Conservation (phyloP, 2,888 invertebrate species). For the Scaeva pyrastri region DNA sequence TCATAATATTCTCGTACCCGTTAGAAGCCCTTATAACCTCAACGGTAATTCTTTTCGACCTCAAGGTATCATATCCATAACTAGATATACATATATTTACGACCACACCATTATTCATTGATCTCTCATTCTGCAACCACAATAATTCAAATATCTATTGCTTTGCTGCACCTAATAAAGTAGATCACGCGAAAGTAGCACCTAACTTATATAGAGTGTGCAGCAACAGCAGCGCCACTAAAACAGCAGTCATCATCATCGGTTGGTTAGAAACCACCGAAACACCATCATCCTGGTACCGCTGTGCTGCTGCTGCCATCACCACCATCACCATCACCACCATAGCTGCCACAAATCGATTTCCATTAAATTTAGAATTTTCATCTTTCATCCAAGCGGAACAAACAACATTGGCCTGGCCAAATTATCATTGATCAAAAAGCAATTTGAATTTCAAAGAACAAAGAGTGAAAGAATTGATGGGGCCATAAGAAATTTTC, state of each 20-base stretch:
- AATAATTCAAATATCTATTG: constrained; percentile 6
- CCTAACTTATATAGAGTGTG: too few relatives aligned
- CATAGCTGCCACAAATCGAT: constrained; percentile 50
- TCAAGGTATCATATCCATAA: constrained; percentile 1
- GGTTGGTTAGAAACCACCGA: not conserved
- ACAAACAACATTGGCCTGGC: constrained; percentile 53
- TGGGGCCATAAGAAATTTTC: constrained; percentile 20
- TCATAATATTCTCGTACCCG: constrained; percentile 10
- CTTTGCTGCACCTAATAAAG: constrained; percentile 42
- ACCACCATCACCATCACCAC: not conserved
- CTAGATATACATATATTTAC: not conserved
- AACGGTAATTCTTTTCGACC: constrained; percentile 28
- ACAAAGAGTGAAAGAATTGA: constrained; percentile 25
- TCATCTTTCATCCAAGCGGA: constrained; percentile 52
- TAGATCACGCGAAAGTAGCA: constrained; percentile 57
- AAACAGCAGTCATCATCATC: not conserved
- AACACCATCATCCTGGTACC: constrained; percentile 35
- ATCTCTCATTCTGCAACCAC: constrained; percentile 12
- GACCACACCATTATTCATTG: constrained; percentile 31
- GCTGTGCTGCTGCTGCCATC: too few relatives aligned
- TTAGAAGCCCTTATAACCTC: constrained; percentile 61
- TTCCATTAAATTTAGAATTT: constrained; percentile 68
- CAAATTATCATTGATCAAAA: constrained; percentile 56
- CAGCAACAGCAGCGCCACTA: constrained; percentile 8
- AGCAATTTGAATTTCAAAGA: constrained; percentile 42